Evolutionary conservation across 2,888 invertebrate species (phyloP), one percentile per base, ranked within the genome.

Genomic region (Neocrepidodera transversa): DNA sequence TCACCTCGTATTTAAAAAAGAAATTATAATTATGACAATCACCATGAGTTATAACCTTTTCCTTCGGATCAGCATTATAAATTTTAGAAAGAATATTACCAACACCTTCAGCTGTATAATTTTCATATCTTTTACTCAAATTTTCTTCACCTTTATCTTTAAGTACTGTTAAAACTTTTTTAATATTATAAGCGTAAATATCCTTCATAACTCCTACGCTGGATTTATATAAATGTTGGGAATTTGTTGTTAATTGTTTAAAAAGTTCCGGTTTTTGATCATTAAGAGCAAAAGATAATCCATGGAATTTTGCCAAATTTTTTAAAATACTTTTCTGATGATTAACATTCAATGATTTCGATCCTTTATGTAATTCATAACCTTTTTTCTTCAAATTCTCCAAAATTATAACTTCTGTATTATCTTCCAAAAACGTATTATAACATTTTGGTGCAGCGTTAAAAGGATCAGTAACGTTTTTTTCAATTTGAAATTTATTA

Each of bases 21-120:
- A 64, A 62, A 14, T 68, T 68, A 40, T 66, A 63, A 40, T 64
- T 63, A 52, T 67, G 67, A 16, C 60, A 63, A 54, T 68, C 68
- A 7, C 67, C 63, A 52, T 68, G 68, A 0, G 51, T 58, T n/a
- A 68, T 20, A 6, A 68, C 67, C n/a, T 38, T 43, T 35, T 67
- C 58, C 3, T 48, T 1, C 8, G 55, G 49, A 13, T 17, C 14
- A 18, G 30, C 36, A 23, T 62, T 45, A 6, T 42, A 20, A 17
- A 55, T 43, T 16, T 48, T 38, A 4, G 40, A 10, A 1, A 67
- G 30, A 7, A 60, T 23, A 8, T 50, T 38, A 8, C 50, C 13
- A 8, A 60, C 42, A 23, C 32, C 28, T 10, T 51, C 47, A 13
- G 50, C 49, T 14, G 26, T 14, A 4, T 28, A 6, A n/a, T 51